Conservation (phyloP, 37 sponge, comb jelly and placozoan species). For the Ephydatia muelleri region DNA sequence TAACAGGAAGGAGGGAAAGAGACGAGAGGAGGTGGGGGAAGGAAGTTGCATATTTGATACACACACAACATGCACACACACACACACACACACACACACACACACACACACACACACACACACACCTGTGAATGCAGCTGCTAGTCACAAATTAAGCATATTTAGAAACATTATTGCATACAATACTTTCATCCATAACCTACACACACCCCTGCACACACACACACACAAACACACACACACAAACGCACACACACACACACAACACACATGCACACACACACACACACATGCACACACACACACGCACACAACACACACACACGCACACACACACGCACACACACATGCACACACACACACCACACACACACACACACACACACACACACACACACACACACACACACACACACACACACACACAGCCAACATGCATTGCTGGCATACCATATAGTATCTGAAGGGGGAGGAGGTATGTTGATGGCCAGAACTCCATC, state of each 20-base stretch:
- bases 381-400: conserved; percentile 6
- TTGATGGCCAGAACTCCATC: conserved; percentile 73
- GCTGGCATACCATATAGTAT: conserved; percentile 73
- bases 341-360: neutral
- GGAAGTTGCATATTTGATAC: conserved; percentile 54
- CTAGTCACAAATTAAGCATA: too few species aligned
- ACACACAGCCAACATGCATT: neutral
- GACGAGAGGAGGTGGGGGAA: conserved; percentile 67
- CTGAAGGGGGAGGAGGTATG: conserved; percentile 83
- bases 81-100: neutral
- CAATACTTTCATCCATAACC: too few species aligned
- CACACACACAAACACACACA: too few species aligned
- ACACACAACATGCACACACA: conserved; percentile 44
- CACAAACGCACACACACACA: too few species aligned
- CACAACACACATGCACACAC: too few species aligned
- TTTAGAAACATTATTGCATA: too few species aligned
- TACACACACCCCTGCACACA: too few species aligned
- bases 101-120: neutral
- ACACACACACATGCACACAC: too few species aligned
- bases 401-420: conserved; percentile 4
- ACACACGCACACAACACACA: too few species aligned
- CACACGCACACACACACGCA: neutral
- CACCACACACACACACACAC: conserved; percentile 7
- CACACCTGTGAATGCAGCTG: too few species aligned
- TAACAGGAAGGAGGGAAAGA: conserved; percentile 38